phyloP scores from a whole-genome alignment of 2,113 vertebrate genomes.

The Cygnus atratus region DNA sequence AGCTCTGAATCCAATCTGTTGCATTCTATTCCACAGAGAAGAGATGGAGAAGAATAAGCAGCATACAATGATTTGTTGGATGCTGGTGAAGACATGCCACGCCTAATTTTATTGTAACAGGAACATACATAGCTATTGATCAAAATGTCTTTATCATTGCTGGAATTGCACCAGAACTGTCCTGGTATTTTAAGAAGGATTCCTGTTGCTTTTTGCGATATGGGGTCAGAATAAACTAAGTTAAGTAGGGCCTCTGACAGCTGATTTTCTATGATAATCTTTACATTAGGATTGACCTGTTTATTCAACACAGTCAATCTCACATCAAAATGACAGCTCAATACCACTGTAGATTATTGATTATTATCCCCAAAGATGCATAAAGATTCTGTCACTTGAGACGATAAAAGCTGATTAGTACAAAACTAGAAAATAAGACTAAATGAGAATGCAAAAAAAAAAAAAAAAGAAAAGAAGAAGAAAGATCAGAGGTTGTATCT shows the following conservation, averaged over 20 bases:
- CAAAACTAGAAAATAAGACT: constrained; percentile 10
- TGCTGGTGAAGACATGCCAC: neutral
- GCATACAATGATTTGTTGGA: constrained; percentile 27
- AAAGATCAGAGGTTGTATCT: neutral
- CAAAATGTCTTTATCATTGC: constrained; percentile 50
- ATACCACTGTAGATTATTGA: neutral
- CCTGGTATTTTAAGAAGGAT: constrained; percentile 35
- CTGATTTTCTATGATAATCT: constrained; percentile 55
- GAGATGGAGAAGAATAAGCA: neutral
- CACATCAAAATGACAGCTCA: constrained; percentile 27
- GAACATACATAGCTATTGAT: constrained; percentile 20
- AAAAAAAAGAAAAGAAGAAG: too few relatives aligned
- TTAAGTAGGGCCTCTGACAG: constrained; percentile 49
- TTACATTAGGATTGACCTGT: constrained; percentile 56
- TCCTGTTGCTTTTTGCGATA: constrained; percentile 35
- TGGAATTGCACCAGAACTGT: neutral
- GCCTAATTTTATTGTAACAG: constrained; percentile 15
- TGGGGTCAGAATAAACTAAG: constrained; percentile 63
- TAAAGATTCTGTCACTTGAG: constrained; percentile 14
- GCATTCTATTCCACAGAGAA: constrained; percentile 2
- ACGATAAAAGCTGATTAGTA: constrained; percentile 27
- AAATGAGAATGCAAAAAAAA: neutral
- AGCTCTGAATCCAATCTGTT: constrained; percentile 2
- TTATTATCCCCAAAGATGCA: constrained; percentile 35
- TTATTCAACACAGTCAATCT: constrained; percentile 53